Evolutionary conservation across 2,113 vertebrate species (phyloP).

Genomic region (Crocuta crocuta): DNA sequence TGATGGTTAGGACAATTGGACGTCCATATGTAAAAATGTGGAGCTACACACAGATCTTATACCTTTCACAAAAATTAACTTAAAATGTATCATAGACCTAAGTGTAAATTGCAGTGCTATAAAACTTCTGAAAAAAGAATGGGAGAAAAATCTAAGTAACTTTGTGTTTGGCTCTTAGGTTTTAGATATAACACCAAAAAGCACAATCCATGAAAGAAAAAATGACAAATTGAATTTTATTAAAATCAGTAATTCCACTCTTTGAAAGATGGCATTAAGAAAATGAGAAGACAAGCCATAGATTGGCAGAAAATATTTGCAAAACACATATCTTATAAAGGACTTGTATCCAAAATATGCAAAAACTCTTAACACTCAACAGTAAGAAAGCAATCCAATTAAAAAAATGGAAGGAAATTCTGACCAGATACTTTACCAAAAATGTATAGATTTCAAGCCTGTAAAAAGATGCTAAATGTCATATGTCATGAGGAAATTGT

Average conservation of each 20-base stretch:
- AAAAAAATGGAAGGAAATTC: not conserved
- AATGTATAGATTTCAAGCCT: not conserved
- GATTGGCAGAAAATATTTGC: not conserved
- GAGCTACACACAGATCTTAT: not conserved
- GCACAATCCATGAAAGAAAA: not conserved
- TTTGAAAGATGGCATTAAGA: not conserved
- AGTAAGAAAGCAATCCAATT: not conserved
- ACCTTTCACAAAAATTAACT: constrained; percentile 15
- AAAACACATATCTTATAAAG: not conserved
- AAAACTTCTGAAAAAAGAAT: constrained; percentile 31
- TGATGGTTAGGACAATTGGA: not conserved
- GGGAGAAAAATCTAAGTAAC: not conserved
- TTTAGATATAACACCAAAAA: constrained; percentile 41
- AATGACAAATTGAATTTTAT: constrained; percentile 20
- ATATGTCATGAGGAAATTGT: not conserved
- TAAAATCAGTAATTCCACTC: constrained; percentile 21
- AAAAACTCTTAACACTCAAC: constrained; percentile 10
- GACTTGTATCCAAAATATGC: not conserved
- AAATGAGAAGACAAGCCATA: constrained; percentile 29
- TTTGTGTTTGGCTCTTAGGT: constrained; percentile 33
- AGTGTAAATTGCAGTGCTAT: not conserved
- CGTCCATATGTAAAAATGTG: not conserved
- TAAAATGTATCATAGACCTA: not conserved
- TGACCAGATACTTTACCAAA: constrained; percentile 4
- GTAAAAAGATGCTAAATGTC: not conserved